Evolutionary conservation across 2,888 invertebrate species (phyloP).

Genomic region (Clusia tigrina): DNA sequence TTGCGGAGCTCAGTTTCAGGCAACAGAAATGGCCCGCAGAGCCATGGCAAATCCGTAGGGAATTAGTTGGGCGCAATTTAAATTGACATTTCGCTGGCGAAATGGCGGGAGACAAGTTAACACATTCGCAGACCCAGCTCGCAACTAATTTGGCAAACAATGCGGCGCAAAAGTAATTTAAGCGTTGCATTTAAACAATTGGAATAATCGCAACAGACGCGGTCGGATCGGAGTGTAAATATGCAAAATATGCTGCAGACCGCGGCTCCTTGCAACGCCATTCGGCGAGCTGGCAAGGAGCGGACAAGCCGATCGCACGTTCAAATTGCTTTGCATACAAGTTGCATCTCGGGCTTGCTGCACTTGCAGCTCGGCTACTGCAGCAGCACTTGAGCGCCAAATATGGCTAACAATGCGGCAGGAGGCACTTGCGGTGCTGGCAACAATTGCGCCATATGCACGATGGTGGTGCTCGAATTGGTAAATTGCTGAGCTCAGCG

Average conservation of each 20-base stretch:
- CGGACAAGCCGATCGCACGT: too few species aligned
- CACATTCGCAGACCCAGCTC: not conserved
- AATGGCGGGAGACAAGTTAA: not conserved
- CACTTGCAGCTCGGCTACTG: not conserved
- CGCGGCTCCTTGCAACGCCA: too few species aligned
- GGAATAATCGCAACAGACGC: too few species aligned
- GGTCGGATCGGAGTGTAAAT: too few species aligned
- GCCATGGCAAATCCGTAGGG: not conserved
- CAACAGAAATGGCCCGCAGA: too few species aligned
- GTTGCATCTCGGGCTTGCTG: not conserved
- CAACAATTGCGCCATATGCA: not conserved
- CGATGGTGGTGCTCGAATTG: constrained; percentile 16
- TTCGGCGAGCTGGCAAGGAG: too few species aligned
- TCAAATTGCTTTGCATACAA: constrained; percentile 3
- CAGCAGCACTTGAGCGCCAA: constrained; percentile 9
- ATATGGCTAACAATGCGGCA: constrained; percentile 37
- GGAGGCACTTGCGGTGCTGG: constrained; percentile 31
- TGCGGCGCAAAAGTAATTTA: too few species aligned
- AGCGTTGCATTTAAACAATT: too few species aligned
- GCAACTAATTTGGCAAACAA: not conserved
- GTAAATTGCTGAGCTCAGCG: constrained; percentile 39
- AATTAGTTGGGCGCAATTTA: not conserved
- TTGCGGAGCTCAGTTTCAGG: not conserved
- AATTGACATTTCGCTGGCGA: not conserved
- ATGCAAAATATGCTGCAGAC: too few species aligned